Evolutionary conservation across 37 sponge, comb jelly and placozoan genomes (phyloP), one percentile per base, ranked within the genome.

Genomic region (Axinella damicornis): DNA sequence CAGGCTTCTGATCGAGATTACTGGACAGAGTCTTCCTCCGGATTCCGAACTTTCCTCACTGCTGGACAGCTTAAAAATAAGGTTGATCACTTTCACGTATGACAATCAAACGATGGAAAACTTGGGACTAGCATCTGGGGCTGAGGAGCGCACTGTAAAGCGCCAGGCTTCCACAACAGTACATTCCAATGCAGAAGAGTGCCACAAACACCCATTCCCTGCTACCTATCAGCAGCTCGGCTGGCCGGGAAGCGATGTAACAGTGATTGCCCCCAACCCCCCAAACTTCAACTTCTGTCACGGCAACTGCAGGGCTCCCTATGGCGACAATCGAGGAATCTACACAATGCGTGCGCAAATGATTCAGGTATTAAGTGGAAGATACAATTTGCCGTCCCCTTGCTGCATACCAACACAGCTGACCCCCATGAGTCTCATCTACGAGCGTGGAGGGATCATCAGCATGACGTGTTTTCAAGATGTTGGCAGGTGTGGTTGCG

Each of bases 201-300:
- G 46, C 46, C 9, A 4, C 9, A 9, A 12, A 12, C 46, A 46
- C 6, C 9, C 9, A 12, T 9, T 12, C 46, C 9, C 9, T 46
- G 4, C 46, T 9, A 46, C 6, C 9, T 46, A 46, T 28, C 0
- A n/a, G 15, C 24, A 81, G 30, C 71, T 81, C 20, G 38, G 38
- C 0, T 81, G 81, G 81, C 71, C 55, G n/a, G 60, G 59, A 0
- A 28, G 25, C 17, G 62, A 58, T 17, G 4, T 38, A 6, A 20
- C 2, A 0, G 39, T 82, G 6, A 36, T 71, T 2, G n/a, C 2
- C 16, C 82, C 82, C 0, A 0, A 16, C 21, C 1, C 2, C 5
- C 27, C 55, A 14, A 60, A 59, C 15, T 71, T 82, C 13, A 46
- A 30, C 61, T 82, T 72, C 73, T 82, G 82, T 35, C 58, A 71